Evolutionary conservation across 2,113 vertebrate species (phyloP), one percentile per base, ranked within the genome.

Genomic region (Sterrhoptilus dennistouni): DNA sequence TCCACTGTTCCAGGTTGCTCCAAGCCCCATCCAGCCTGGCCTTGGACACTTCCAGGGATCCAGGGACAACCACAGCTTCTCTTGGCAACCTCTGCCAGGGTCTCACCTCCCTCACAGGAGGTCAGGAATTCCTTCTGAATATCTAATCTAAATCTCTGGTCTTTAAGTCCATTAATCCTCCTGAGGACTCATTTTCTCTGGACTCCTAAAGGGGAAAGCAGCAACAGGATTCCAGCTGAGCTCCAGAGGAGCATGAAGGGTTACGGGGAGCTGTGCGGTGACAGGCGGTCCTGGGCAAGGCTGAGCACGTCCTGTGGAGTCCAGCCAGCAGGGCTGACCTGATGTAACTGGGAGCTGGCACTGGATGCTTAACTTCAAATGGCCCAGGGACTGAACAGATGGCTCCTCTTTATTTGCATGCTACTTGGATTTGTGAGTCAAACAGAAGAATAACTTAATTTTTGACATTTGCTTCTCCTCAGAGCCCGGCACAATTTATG

Each of bases 381-480:
- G 85, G 86, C 96, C 93, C 83, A 87, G 92, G 90, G 96, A 96
- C 90, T 71, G 95, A 96, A 96, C 96, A 97, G 95, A 97, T 97
- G 96, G 96, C 93, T 96, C 53, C 83, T 94, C 93, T 97, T 95
- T 96, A 96, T 97, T 96, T 97, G 96, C 96, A 93, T 96, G 95
- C 95, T 93, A 92, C 90, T 95, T 95, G 92, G 88, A 90, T 96
- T 97, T 97, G 95, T 93, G 95, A 96, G 88, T 88, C 83, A 77
- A 97, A 93, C 93, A 95, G 96, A 95, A 96, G 96, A 97, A 97
- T 96, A 96, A 96, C 96, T 94, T 97, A 92, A 93, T 96, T 96
- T 96, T 96, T 96, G 96, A 96, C 96, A 97, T 97, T 97, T 97
- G 93, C 95, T 93, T 97, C 96, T 96, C 95, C 96, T 96, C 83